A percentile compares a stretch with the other conserved stretches of the same genome.
Evolutionary conservation across 2,113 vertebrate genomes (phyloP).

Genomic region (Buteo buteo): DNA sequence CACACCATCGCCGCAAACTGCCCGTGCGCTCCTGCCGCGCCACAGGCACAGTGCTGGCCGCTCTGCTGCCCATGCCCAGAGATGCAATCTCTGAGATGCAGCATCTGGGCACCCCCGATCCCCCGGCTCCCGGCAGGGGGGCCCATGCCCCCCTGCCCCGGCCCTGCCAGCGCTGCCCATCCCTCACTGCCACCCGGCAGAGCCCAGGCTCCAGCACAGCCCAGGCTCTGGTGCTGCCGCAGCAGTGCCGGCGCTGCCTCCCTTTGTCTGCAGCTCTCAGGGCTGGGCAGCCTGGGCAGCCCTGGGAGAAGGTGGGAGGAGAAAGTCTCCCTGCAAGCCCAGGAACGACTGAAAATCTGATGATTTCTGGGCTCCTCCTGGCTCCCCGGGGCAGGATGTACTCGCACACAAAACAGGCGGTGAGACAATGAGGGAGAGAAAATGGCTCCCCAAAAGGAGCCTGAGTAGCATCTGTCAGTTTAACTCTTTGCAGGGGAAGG

Average conservation of each 20-base stretch:
- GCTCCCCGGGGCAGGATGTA: background rate
- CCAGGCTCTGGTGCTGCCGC: background rate
- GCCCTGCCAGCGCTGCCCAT: background rate
- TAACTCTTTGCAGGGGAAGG: background rate
- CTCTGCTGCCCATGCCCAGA: background rate
- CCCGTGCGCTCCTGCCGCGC: background rate
- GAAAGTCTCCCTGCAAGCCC: background rate
- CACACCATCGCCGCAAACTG: accelerated
- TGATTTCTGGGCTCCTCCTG: background rate
- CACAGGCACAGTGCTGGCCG: background rate
- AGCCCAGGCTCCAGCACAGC: background rate
- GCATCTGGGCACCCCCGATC: background rate
- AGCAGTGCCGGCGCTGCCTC: background rate
- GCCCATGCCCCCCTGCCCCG: accelerated
- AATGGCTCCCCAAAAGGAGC: slow-evolving; percentile 26
- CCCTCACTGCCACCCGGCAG: background rate
- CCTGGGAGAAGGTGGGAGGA: background rate
- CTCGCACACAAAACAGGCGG: background rate
- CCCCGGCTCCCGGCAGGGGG: background rate
- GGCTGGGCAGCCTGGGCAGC: background rate
- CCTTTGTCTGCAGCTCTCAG: background rate
- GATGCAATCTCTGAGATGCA: too few relatives aligned
- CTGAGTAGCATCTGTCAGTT: background rate
- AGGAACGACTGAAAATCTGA: background rate
- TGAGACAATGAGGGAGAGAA: background rate